A percentile compares a stretch with the other conserved stretches of the same genome.
phyloP scores from a whole-genome alignment of 2,113 vertebrate genomes.

The Vulpes vulpes region DNA sequence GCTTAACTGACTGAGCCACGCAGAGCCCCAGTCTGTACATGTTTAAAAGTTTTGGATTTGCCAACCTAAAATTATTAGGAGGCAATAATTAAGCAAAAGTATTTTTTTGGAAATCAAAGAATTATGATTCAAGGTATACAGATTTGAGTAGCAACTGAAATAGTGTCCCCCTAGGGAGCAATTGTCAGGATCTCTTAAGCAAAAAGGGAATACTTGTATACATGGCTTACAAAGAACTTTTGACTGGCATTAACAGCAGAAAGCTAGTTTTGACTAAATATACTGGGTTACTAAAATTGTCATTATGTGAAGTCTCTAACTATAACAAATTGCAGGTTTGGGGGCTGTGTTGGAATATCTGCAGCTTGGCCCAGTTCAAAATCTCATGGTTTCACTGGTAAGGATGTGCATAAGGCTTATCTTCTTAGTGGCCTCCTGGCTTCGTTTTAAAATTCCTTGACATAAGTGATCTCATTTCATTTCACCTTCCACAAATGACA shows the following conservation, averaged over 20 bases:
- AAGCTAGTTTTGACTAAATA: neutral
- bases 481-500: neutral
- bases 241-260: neutral
- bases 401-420: neutral
- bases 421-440: neutral
- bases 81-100: neutral
- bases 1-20: neutral
- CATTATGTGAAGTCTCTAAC: neutral
- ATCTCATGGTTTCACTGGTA: neutral
- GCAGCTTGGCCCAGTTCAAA: neutral
- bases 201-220: neutral
- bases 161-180: neutral
- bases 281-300: neutral
- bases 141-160: neutral
- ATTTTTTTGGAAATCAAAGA: neutral
- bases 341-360: neutral
- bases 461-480: neutral
- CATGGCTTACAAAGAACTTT: neutral
- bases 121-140: neutral
- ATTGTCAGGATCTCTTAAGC: neutral
- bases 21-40: neutral
- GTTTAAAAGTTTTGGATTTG: constrained; percentile 26
- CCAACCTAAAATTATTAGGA: neutral
- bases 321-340: neutral
- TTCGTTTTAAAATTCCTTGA: neutral